phyloP scores from a whole-genome alignment of 2,888 invertebrate species.

The Rotaria socialis region DNA sequence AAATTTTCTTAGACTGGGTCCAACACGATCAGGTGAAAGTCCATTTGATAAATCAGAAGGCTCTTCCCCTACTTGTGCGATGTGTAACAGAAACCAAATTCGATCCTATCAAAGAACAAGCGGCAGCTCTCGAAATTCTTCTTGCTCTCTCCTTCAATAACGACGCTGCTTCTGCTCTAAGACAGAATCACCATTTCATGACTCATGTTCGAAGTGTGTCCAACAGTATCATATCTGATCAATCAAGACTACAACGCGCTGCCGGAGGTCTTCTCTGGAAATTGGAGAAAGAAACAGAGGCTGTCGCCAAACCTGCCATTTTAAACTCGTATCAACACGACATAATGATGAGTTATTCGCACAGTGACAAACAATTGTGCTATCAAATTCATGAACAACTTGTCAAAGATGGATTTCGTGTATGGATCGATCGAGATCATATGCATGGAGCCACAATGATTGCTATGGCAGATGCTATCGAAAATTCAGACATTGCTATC shows the following conservation, averaged over 20 bases:
- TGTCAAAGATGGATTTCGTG: not conserved
- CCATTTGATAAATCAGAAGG: not conserved
- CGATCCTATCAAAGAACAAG: not conserved
- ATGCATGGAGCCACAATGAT: not conserved
- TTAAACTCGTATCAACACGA: not conserved
- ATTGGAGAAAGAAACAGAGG: not conserved
- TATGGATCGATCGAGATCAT: conserved; percentile 15
- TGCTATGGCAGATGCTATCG: conserved; percentile 10
- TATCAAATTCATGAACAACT: conserved; percentile 14
- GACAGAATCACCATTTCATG: not conserved
- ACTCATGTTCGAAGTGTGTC: not conserved
- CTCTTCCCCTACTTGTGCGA: not conserved
- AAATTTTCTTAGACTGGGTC: not conserved
- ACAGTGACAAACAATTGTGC: not conserved
- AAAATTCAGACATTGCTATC: not conserved
- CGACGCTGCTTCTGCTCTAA: not conserved
- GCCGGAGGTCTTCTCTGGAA: conserved; percentile 21
- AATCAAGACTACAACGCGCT: not conserved
- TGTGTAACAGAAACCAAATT: not conserved
- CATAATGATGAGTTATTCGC: conserved; percentile 35
- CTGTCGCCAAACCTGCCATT: not conserved
- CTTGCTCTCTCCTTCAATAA: not conserved
- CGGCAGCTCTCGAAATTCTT: not conserved
- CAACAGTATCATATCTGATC: not conserved
- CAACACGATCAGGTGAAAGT: not conserved